These are phyloP conservation scores for Musca domestica DNA, from an alignment of 1,140 invertebrate genomes.

Conservation along the genomic window DNA sequence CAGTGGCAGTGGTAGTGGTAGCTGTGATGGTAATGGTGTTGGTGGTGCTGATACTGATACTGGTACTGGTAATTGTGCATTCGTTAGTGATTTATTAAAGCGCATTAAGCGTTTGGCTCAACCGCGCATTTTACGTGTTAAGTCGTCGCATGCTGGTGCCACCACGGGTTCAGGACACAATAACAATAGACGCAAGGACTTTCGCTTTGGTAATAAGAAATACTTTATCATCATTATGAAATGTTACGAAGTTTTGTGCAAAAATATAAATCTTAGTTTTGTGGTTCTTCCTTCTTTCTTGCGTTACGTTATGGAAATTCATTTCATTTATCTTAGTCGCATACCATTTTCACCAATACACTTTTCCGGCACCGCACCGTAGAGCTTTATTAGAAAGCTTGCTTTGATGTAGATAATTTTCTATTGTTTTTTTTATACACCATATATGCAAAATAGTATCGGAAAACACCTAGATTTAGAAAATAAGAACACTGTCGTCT, in stretches of 20 bases:
- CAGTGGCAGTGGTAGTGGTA: not conserved
- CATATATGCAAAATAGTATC: too few species aligned
- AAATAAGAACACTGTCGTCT: too few species aligned
- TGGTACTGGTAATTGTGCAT: constrained; percentile 3
- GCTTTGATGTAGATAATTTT: too few species aligned
- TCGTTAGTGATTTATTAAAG: constrained; percentile 27
- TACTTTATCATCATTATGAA: constrained; percentile 6
- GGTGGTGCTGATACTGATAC: not conserved
- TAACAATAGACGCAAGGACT: constrained; percentile 52
- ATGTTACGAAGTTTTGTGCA: not conserved
- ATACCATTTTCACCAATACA: too few species aligned
- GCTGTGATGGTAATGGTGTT: not conserved
- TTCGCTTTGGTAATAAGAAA: constrained; percentile 59
- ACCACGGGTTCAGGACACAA: constrained; percentile 42
- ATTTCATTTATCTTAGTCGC: not conserved
- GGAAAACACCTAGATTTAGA: too few species aligned
- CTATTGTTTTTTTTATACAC: too few species aligned
- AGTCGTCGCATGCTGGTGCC: constrained; percentile 43
- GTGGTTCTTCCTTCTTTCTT: not conserved
- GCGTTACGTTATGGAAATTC: not conserved
- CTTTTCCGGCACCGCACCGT: too few species aligned
- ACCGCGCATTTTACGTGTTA: constrained; percentile 50
- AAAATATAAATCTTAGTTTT: not conserved
- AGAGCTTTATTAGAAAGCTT: too few species aligned
- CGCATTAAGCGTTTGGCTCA: constrained; percentile 52